Percentiles rank a stretch among this genome's conserved stretches.
Evolutionary conservation across 2,113 vertebrate species (phyloP).

Genomic region (Etheostoma spectabile): DNA sequence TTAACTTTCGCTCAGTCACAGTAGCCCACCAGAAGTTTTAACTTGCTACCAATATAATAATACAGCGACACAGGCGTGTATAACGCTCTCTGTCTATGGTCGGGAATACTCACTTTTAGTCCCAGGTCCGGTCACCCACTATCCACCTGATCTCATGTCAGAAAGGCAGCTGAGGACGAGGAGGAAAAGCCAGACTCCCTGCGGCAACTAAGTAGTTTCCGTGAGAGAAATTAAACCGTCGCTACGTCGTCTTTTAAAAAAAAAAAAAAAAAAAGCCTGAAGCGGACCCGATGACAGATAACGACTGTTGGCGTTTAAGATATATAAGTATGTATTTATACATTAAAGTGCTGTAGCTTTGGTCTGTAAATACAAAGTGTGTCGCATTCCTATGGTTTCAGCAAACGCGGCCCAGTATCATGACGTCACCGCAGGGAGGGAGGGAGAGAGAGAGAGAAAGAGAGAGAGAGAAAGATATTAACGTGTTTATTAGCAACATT

Average conservation of each 20-base stretch:
- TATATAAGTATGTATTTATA: not conserved
- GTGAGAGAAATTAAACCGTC: slow-evolving; percentile 16
- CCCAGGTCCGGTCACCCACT: not conserved
- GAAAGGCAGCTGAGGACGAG: slow-evolving; percentile 29
- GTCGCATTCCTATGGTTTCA: slow-evolving; percentile 79
- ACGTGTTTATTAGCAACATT: not conserved
- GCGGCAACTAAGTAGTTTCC: slow-evolving; percentile 58
- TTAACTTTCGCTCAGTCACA: slow-evolving; percentile 19
- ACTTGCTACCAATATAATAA: not conserved
- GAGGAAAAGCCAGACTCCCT: not conserved
- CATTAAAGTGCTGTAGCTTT: not conserved
- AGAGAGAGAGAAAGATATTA: not conserved
- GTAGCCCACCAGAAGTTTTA: not conserved
- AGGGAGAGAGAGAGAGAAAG: not conserved
- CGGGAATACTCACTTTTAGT: slow-evolving; percentile 43
- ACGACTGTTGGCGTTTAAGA: not conserved
- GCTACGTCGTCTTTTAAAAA: not conserved
- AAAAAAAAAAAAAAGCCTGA: not conserved
- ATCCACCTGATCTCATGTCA: slow-evolving; percentile 72
- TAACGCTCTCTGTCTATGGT: fast-evolving
- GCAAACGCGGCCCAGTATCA: slow-evolving; percentile 71
- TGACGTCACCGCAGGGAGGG: slow-evolving; percentile 74
- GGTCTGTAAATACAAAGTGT: slow-evolving; percentile 45
- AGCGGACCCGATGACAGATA: not conserved
- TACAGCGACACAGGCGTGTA: not conserved